These are phyloP conservation scores for Campylomormyrus tamandua DNA, from an alignment of 2,113 vertebrate species.

Conservation along the genomic window DNA sequence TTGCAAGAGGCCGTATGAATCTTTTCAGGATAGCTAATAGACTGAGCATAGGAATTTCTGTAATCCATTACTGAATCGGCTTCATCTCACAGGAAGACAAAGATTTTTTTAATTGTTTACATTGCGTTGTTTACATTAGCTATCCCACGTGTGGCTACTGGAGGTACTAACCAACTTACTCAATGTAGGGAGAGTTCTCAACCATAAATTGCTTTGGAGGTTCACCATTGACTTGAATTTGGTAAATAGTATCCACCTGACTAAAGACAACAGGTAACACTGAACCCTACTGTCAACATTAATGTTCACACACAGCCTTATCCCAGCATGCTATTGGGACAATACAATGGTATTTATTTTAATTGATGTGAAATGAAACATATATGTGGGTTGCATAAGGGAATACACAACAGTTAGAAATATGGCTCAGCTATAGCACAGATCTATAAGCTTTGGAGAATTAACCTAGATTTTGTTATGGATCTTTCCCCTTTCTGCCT, in stretches of 20 bases:
- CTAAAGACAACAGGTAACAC: background rate
- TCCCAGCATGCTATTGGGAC: background rate
- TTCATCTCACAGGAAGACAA: background rate
- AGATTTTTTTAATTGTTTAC: background rate
- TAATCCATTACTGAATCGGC: background rate
- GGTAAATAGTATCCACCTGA: background rate
- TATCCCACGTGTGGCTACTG: background rate
- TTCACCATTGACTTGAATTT: background rate
- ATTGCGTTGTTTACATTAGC: background rate
- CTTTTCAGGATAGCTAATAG: background rate
- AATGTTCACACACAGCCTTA: background rate
- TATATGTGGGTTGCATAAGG: background rate
- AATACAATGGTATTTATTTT: background rate
- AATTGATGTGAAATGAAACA: background rate
- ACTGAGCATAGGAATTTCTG: background rate
- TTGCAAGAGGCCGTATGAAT: conserved; percentile 50
- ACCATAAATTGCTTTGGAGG: background rate
- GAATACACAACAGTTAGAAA: background rate
- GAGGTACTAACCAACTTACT: background rate
- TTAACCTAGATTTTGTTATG: background rate
- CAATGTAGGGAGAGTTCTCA: background rate
- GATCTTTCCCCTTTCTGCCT: background rate
- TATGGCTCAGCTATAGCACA: background rate
- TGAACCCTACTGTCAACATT: background rate
- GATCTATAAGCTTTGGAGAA: background rate